Base-by-base conservation (phyloP, 2,888 invertebrate genomes). In the Pyrgus malvae region DNA sequence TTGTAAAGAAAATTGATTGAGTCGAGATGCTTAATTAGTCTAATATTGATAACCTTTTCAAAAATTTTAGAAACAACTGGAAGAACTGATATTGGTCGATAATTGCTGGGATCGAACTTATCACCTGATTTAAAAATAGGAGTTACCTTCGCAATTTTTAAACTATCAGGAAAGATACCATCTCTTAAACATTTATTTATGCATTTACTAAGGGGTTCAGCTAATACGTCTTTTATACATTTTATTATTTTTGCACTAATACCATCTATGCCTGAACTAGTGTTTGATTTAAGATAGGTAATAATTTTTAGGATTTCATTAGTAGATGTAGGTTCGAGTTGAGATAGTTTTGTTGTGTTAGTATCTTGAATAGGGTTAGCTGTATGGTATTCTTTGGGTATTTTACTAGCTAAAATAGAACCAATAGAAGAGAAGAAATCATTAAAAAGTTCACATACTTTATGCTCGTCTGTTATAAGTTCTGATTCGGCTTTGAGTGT, bases 191-290 rank as follows among this genome's bases (percentile, higher is more conserved):
- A 57, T 49, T 54, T 33, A 31, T 60, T 62, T 7, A 33, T 14
- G 14, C 33, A 33, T 2, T 33, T 33, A 33, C 33, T 14, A 5
- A 33, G n/a, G 2, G 33, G 33, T 33, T 33, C 14, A 0, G 7
- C 14, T 33, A 33, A 7, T 5, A 14, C 2, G 4, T 11, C 3
- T 49, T 56, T 54, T 4, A 95, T 82, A 16, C 44, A 46, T 55
- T 58, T 57, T 9, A 61, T 45, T 1, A 19, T 11, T 48, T 59
- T 61, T 14, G 55, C 48, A 14, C 3, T 56, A 8, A 60, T 57
- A 2, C 56, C 46, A 31, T 62, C 60, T 12, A 59, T 25, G 3
- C 61, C 61, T 12, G 51, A 31, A 19, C 59, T 58, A 8, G 48
- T 48, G 17, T 59, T 61, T 8, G 35, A 1, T 16, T 58, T 35